Conservation (phyloP, 2,113 vertebrate genomes). For the Carassius carassius region DNA sequence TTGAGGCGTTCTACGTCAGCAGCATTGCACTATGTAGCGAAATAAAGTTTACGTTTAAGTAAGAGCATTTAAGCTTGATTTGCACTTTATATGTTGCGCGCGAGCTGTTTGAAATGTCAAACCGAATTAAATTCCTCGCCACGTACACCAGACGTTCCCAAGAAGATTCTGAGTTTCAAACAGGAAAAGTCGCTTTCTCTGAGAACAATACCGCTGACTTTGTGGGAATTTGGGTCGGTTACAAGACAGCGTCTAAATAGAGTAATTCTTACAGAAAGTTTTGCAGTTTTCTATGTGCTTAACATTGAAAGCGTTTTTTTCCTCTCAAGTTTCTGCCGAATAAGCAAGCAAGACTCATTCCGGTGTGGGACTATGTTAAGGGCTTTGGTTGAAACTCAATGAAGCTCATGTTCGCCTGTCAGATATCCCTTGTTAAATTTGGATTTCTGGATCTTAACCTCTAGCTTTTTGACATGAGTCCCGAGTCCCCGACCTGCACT, state of each 20-base stretch:
- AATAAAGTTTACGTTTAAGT: not conserved
- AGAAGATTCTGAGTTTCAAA: constrained; percentile 30
- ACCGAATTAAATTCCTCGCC: constrained; percentile 19
- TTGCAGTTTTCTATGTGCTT: not conserved
- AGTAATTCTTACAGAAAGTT: not conserved
- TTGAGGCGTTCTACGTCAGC: constrained; percentile 30
- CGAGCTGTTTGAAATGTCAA: not conserved
- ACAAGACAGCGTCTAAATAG: not conserved
- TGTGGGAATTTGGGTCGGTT: not conserved
- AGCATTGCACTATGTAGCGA: constrained; percentile 1
- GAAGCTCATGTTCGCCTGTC: not conserved
- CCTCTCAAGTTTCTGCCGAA: not conserved
- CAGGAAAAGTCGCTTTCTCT: constrained; percentile 51
- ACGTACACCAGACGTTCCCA: not conserved
- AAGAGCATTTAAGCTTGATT: too few relatives aligned
- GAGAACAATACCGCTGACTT: not conserved
- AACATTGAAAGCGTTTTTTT: not conserved
- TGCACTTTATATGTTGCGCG: not conserved
- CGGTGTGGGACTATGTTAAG: not conserved
- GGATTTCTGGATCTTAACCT: not conserved
- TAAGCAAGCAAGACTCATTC: not conserved
- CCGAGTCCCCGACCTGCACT: not conserved
- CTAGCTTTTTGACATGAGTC: constrained; percentile 9
- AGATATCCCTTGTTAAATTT: not conserved
- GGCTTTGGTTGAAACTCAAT: not conserved